These are phyloP conservation scores for Melanchra persicariae DNA, from an alignment of 2,888 invertebrate genomes.

Conservation along the genomic window DNA sequence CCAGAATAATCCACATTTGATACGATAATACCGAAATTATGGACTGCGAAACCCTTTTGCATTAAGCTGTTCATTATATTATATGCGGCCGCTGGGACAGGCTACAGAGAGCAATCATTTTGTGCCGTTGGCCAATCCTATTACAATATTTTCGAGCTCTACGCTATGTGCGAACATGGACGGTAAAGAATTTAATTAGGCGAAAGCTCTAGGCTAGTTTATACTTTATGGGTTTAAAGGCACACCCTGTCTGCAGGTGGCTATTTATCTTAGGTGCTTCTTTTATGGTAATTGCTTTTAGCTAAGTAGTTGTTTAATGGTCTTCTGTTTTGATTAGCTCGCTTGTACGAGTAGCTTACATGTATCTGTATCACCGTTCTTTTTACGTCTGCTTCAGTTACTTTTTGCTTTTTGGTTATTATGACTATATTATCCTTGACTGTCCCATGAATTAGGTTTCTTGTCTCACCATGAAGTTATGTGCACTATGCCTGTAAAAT, in stretches of 20 bases:
- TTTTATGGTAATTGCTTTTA: constrained; percentile 30
- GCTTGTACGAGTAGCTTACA: not conserved
- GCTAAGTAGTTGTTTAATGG: constrained; percentile 14
- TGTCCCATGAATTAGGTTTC: not conserved
- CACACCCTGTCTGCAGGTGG: constrained; percentile 42
- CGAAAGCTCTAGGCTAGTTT: constrained; percentile 45
- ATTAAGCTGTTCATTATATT: constrained; percentile 48
- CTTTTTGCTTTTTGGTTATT: not conserved
- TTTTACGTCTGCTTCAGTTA: not conserved
- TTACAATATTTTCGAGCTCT: constrained; percentile 54
- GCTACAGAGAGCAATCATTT: constrained; percentile 48
- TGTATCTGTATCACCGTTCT: not conserved
- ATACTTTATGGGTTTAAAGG: constrained; percentile 40
- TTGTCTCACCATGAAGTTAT: not conserved
- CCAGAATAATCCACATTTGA: constrained; percentile 45
- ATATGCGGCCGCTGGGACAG: constrained; percentile 36
- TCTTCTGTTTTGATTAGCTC: constrained; percentile 18
- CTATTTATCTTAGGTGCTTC: constrained; percentile 38
- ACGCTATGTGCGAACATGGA: constrained; percentile 12
- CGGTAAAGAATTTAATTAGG: constrained; percentile 54
- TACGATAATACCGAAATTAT: constrained; percentile 40
- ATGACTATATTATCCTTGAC: not conserved
- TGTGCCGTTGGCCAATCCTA: constrained; percentile 64
- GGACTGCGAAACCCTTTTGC: constrained; percentile 36
- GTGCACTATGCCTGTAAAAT: constrained; percentile 20